phyloP scores from a whole-genome alignment of 92 coral and sea anemone species.

The Umimayanthus chanpuru region DNA sequence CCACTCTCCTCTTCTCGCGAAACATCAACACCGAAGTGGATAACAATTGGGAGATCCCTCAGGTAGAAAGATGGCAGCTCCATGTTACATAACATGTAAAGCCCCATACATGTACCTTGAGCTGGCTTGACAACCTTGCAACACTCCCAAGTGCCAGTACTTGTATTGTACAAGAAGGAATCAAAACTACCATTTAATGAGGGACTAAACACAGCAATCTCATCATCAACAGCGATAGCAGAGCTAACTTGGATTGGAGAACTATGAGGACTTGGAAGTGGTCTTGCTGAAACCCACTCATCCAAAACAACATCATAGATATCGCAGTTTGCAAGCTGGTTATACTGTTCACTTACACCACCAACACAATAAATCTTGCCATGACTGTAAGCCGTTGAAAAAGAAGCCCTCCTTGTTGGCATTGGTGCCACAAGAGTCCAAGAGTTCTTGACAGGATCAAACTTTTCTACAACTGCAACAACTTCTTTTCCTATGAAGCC shows the following conservation, averaged over 20 bases:
- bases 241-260: conserved; percentile 3
- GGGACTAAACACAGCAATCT: conserved; percentile 14
- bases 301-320: conserved; percentile 19
- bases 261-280: conserved; percentile 3
- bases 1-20: background rate
- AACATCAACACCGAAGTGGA: background rate
- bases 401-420: conserved; percentile 60
- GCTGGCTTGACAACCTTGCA: conserved; percentile 10
- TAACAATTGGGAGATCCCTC: background rate
- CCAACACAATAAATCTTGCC: conserved; percentile 73
- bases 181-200: conserved; percentile 19
- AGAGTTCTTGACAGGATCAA: conserved; percentile 52
- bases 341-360: conserved; percentile 25
- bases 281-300: conserved; percentile 8
- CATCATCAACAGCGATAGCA: background rate
- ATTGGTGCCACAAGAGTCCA: conserved; percentile 68
- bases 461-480: conserved; percentile 57
- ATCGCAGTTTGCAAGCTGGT: conserved; percentile 29
- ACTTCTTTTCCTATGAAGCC: background rate
- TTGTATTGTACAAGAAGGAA: conserved; percentile 3
- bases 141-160: background rate
- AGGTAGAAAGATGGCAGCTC: conserved; percentile 22
- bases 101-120: background rate
- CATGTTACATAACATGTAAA: conserved; percentile 15
- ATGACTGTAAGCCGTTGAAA: conserved; percentile 52